phyloP scores from a whole-genome alignment of 2,797 vertebrate genomes.

The Eremophila alpestris region DNA sequence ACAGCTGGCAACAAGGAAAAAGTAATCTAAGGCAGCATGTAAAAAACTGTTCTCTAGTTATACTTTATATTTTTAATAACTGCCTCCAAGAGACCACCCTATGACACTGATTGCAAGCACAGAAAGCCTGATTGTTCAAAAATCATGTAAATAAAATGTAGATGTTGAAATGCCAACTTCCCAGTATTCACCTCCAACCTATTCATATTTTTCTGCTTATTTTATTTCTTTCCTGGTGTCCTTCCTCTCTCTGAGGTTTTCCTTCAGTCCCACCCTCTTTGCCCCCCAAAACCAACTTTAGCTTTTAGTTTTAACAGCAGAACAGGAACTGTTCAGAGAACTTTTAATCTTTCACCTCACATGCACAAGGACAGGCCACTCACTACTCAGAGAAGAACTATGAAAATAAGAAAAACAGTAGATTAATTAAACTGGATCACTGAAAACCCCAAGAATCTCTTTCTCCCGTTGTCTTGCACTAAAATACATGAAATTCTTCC shows the following conservation, averaged over 20 bases:
- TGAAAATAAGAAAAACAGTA: neutral
- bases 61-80: constrained; percentile 36
- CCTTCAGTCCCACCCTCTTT: neutral
- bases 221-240: neutral
- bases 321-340: neutral
- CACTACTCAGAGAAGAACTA: neutral
- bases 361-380: neutral
- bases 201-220: neutral
- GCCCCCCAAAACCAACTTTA: neutral
- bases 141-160: neutral
- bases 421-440: neutral
- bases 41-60: constrained; percentile 41
- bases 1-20: constrained; percentile 42
- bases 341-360: neutral
- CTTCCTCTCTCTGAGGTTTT: neutral
- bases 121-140: constrained; percentile 6
- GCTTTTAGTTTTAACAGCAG: neutral
- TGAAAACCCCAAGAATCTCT: neutral
- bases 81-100: constrained; percentile 45
- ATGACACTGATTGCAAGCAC: neutral
- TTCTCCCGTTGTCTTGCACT: neutral
- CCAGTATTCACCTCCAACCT: neutral
- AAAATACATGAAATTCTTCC: neutral
- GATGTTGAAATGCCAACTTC: constrained; percentile 9
- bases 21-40: constrained; percentile 37